phyloP scores from a whole-genome alignment of 2,888 invertebrate species.

The Phania funesta region DNA sequence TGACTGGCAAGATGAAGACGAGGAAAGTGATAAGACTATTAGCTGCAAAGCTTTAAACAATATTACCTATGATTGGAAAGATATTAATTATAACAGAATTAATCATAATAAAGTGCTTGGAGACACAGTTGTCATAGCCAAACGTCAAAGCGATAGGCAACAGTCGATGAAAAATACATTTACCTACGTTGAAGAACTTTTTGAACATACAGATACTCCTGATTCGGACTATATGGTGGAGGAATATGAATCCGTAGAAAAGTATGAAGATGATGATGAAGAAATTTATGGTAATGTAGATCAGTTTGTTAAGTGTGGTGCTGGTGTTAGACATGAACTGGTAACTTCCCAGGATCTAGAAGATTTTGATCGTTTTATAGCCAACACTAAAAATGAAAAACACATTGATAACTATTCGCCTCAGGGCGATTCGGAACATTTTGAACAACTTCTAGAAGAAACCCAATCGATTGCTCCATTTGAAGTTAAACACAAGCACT shows the following conservation, averaged over 20 bases:
- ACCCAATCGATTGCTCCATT: constrained; percentile 76
- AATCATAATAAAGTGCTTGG: constrained; percentile 27
- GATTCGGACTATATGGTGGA: not conserved
- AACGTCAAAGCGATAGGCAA: constrained; percentile 1
- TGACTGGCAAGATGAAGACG: not conserved
- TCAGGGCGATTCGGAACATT: constrained; percentile 61
- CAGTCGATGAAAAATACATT: constrained; percentile 11
- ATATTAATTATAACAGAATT: constrained; percentile 32
- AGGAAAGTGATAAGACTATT: constrained; percentile 34
- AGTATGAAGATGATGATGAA: constrained; percentile 1
- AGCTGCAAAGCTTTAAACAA: constrained; percentile 20
- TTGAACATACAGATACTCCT: constrained; percentile 13
- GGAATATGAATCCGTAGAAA: constrained; percentile 7
- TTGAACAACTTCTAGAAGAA: constrained; percentile 73
- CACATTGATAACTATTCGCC: constrained; percentile 12
- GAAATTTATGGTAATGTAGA: not conserved
- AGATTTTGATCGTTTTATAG: constrained; percentile 54
- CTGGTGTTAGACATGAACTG: constrained; percentile 20
- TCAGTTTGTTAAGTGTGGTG: constrained; percentile 9
- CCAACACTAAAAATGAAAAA: constrained; percentile 8
- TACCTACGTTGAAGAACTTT: constrained; percentile 35
- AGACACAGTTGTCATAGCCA: constrained; percentile 50
- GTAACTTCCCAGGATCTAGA: constrained; percentile 53
- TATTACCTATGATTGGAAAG: constrained; percentile 46
- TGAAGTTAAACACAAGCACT: constrained; percentile 71